Evolutionary conservation across 2,797 vertebrate genomes (phyloP).

Genomic region (Sternarchorhynchus goeldii): DNA sequence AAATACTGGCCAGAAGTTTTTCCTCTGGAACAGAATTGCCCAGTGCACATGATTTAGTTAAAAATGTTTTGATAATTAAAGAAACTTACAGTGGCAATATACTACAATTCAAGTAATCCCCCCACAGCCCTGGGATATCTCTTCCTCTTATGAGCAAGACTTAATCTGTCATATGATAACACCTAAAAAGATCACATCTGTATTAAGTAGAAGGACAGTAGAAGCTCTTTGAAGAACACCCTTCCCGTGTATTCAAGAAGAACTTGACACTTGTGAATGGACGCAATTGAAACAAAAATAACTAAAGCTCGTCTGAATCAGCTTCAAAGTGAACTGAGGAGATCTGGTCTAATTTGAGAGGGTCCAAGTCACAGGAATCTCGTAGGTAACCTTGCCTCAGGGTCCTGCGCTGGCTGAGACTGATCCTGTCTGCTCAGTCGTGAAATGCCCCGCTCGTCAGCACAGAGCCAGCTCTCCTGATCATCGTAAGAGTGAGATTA

Average conservation of each 20-base stretch:
- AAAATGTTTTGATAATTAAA: neutral
- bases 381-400: neutral
- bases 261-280: no score
- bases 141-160: neutral
- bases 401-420: neutral
- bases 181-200: neutral
- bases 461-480: conserved; percentile 77
- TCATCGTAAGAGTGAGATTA: conserved; percentile 85
- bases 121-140: neutral
- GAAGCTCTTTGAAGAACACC: neutral
- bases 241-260: neutral
- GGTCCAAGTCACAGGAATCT: neutral
- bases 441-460: conserved; percentile 84
- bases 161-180: neutral
- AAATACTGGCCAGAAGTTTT: neutral
- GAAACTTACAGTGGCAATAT: neutral
- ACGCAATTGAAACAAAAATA: no score
- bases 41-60: neutral
- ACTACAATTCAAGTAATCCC: neutral
- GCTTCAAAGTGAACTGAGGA: neutral
- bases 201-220: neutral
- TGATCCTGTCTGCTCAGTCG: conserved; percentile 66
- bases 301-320: neutral
- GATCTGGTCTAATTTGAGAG: neutral
- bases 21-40: neutral